These are phyloP conservation scores for Prochilodus magdalenae DNA, from an alignment of 2,113 vertebrate species.

Conservation along the genomic window DNA sequence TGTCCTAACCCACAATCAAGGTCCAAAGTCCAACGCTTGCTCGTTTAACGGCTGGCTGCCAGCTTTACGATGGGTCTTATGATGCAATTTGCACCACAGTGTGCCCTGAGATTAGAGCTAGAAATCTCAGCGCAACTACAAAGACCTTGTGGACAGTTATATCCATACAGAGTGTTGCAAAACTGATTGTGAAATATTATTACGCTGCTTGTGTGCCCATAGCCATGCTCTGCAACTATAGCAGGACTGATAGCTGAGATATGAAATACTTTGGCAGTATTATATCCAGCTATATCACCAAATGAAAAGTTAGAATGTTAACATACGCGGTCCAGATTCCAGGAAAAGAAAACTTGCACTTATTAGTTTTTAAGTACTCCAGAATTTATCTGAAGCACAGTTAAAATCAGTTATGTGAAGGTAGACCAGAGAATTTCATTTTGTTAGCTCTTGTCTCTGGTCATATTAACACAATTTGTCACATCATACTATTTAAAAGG, in stretches of 20 bases:
- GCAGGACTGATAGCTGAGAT: not conserved
- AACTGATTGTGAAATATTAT: conserved; percentile 28
- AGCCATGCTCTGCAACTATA: not conserved
- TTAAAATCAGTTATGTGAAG: too few species aligned
- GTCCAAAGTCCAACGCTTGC: conserved; percentile 22
- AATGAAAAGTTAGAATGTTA: too few species aligned
- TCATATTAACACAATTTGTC: too few species aligned
- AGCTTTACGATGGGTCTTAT: conserved; percentile 14
- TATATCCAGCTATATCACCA: too few species aligned
- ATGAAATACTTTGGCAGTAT: not conserved
- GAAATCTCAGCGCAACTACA: conserved; percentile 7
- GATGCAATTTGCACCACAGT: not conserved
- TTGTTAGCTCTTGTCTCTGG: too few species aligned
- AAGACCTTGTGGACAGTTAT: conserved; percentile 29
- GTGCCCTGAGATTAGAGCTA: conserved; percentile 6
- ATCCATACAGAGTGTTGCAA: conserved; percentile 25
- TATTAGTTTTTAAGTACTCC: too few species aligned
- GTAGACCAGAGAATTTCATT: too few species aligned
- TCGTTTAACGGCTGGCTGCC: conserved; percentile 11
- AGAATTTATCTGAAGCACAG: too few species aligned
- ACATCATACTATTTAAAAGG: too few species aligned
- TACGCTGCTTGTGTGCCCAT: not conserved
- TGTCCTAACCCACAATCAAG: conserved; percentile 3
- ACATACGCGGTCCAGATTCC: too few species aligned
- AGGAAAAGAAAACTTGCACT: too few species aligned